Evolutionary conservation across 1,140 invertebrate species (phyloP), one percentile per base, ranked within the genome.

Genomic region (Drosophila teissieri): DNA sequence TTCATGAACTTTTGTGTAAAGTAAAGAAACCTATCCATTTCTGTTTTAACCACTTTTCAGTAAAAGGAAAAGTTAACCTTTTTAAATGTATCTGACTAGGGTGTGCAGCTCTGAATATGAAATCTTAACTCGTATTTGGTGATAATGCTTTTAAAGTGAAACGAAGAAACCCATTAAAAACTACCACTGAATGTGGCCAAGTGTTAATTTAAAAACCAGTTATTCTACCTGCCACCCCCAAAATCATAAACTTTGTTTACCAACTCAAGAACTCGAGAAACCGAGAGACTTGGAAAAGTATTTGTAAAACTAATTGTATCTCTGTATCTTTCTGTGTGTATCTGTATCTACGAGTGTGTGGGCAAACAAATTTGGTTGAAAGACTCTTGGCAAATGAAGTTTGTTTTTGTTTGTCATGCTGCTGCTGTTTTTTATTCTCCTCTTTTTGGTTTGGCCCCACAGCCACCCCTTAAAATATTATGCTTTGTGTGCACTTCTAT

Each of bases 331-430:
- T 22, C 14, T 56, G 34, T 54, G 22, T 51, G 34, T n/a, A 15
- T 56, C 39, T 54, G 22, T 51, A 39, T n/a, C 24, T 36, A 27
- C 54, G 19, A 60, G 55, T 73, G 67, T 69, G 57, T 72, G 68
- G 49, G 67, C 62, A 86, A 86, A 75, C 68, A 78, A 78, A 55
- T 82, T 56, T 81, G 48, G 58, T 78, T 49, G 48, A 56, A 85
- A 72, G 74, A 68, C 63, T 62, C 74, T 68, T 63, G 45, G 69
- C 78, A 81, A 82, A 79, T 78, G 61, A 81, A 74, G 84, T 58
- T 78, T 69, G 45, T 75, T 75, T 75, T 73, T 62, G 27, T 73
- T 54, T 75, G 74, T 61, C 61, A 65, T 69, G 39, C 56, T 77
- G 34, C 67, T 75, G 54, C 46, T 36, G 36, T 53, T 73, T 36